phyloP scores from a whole-genome alignment of 2,797 vertebrate species.

The Cheirogaleus major region DNA sequence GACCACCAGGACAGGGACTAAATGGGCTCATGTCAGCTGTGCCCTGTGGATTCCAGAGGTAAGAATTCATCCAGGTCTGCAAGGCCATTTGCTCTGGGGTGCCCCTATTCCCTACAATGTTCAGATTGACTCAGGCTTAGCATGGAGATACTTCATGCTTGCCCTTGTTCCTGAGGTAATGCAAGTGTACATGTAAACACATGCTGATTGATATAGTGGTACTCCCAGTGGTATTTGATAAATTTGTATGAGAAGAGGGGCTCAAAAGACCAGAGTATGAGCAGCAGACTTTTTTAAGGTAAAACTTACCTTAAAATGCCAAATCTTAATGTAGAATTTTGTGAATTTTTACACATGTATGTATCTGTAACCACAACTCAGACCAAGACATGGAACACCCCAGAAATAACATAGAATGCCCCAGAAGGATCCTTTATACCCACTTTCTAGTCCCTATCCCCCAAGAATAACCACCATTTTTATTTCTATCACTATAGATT shows the following conservation, averaged over 20 bases:
- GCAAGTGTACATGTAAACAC: background rate
- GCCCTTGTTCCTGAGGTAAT: constrained; percentile 1
- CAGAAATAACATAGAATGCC: background rate
- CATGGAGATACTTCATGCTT: constrained; percentile 18
- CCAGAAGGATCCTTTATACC: background rate
- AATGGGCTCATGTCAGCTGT: constrained; percentile 99
- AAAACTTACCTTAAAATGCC: constrained; percentile 48
- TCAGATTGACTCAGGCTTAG: background rate
- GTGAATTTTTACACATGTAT: background rate
- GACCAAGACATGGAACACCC: background rate
- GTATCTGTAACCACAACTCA: constrained; percentile 37
- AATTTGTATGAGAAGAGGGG: constrained; percentile 16
- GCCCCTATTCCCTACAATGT: background rate
- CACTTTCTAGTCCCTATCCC: background rate
- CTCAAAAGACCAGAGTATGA: background rate
- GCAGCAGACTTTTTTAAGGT: constrained; percentile 20
- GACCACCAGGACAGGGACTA: constrained; percentile 95
- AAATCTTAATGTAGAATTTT: background rate
- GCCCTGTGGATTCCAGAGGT: constrained; percentile 99
- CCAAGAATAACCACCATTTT: constrained; percentile 43
- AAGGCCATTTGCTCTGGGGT: constrained; percentile 13
- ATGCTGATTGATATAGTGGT: background rate
- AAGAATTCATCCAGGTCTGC: constrained; percentile 57
- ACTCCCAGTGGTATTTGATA: constrained; percentile 4
- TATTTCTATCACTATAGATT: constrained; percentile 6